These are phyloP conservation scores for Lypha dubia DNA, from an alignment of 2,888 invertebrate genomes.

Conservation along the genomic window DNA sequence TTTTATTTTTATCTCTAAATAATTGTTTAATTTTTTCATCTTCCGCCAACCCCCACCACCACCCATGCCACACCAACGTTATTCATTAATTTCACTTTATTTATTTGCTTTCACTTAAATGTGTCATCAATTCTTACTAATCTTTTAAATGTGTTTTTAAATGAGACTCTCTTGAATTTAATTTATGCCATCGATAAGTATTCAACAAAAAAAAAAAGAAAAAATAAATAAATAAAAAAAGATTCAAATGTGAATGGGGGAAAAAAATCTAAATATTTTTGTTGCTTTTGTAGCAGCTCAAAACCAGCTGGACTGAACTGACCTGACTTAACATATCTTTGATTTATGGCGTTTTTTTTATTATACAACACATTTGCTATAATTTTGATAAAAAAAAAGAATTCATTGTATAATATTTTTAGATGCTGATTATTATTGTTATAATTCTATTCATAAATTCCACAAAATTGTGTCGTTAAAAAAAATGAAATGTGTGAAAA, in stretches of 20 bases:
- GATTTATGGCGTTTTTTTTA: slow-evolving; percentile 42
- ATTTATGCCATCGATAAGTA: slow-evolving; percentile 3
- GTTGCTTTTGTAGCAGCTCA: neutral
- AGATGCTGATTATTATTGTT: slow-evolving; percentile 26
- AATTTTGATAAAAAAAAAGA: slow-evolving; percentile 41
- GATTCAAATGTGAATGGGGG: too few species aligned
- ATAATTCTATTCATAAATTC: slow-evolving; percentile 31
- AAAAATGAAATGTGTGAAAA: neutral
- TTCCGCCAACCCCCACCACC: neutral
- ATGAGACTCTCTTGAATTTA: neutral
- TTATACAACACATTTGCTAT: slow-evolving; percentile 10
- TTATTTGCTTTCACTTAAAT: neutral
- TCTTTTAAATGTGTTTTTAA: neutral
- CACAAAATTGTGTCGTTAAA: slow-evolving; percentile 49
- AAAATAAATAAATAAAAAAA: neutral
- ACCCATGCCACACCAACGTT: neutral
- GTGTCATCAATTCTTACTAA: slow-evolving; percentile 10
- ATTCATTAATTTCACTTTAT: neutral
- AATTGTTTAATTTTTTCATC: neutral
- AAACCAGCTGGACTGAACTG: slow-evolving; percentile 17
- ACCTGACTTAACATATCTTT: slow-evolving; percentile 50
- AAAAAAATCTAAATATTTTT: neutral
- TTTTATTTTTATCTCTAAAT: neutral
- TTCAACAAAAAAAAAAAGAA: neutral
- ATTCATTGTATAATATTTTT: slow-evolving; percentile 23